phyloP scores from a whole-genome alignment of 2,113 vertebrate species.

The Malurus cyaneus region DNA sequence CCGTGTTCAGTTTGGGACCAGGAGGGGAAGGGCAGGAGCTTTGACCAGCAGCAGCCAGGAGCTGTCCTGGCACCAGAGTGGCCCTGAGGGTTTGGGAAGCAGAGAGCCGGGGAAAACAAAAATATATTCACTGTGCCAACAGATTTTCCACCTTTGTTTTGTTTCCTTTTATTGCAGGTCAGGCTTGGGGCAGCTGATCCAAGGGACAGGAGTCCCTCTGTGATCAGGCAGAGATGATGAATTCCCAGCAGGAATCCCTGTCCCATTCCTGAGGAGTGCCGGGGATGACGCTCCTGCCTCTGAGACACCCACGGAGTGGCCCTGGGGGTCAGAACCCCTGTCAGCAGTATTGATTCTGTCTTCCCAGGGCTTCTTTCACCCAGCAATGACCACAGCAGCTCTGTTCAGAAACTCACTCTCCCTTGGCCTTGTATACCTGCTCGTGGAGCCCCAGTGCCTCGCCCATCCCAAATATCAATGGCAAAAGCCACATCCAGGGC shows the following conservation, averaged over 20 bases:
- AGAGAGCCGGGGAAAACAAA: background rate
- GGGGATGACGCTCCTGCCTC: background rate
- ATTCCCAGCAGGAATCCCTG: background rate
- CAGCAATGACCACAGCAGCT: background rate
- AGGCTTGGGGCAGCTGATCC: background rate
- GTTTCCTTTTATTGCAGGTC: background rate
- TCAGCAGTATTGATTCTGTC: background rate
- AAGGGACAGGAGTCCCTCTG: background rate
- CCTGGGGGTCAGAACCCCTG: background rate
- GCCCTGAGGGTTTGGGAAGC: background rate
- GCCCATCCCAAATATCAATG: fast-evolving
- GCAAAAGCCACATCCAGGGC: background rate
- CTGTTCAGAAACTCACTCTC: background rate
- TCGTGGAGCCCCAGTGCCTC: fast-evolving
- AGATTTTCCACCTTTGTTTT: background rate
- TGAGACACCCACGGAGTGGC: background rate
- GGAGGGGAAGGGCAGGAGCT: background rate
- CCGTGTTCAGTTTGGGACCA: background rate
- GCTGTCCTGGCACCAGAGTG: background rate
- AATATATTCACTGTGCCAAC: background rate
- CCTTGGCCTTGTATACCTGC: background rate
- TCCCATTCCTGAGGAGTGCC: background rate
- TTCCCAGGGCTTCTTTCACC: background rate
- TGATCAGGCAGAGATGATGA: background rate
- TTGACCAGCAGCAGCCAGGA: background rate